Evolutionary conservation across 2,888 invertebrate species (phyloP).

Genomic region (Adineta ricciae): DNA sequence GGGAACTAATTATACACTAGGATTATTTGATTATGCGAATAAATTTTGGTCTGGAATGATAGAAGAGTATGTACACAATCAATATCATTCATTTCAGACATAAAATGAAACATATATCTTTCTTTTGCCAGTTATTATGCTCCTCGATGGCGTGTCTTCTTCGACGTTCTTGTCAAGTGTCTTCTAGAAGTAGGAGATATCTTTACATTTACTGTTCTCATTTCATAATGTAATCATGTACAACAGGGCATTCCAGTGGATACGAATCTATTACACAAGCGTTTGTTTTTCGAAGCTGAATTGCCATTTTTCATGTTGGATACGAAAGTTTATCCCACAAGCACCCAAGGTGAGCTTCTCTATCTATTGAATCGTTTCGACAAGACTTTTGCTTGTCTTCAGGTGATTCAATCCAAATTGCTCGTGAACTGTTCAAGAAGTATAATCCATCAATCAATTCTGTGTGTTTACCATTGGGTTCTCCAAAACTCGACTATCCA

Average conservation of each 20-base stretch:
- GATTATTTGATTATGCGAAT: slow-evolving; percentile 66
- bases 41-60: slow-evolving; percentile 75
- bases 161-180: slow-evolving; percentile 57
- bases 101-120: slow-evolving; percentile 17
- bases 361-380: neutral
- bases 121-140: slow-evolving; percentile 57
- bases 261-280: neutral
- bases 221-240: neutral
- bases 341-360: neutral
- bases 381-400: neutral
- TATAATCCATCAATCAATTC: neutral
- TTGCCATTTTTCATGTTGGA: slow-evolving; percentile 29
- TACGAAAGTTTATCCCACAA: neutral
- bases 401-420: neutral
- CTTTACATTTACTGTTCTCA: neutral
- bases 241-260: neutral
- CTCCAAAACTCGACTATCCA: neutral
- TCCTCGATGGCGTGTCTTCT: slow-evolving; percentile 67
- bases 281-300: slow-evolving; percentile 28
- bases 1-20: slow-evolving; percentile 66
- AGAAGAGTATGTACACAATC: slow-evolving; percentile 39
- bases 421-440: neutral
- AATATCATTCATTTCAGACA: no score
- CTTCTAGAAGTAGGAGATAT: slow-evolving; percentile 49
- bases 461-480: neutral